A percentile compares a stretch with the other conserved stretches of the same genome.
phyloP scores from a whole-genome alignment of 2,888 invertebrate genomes.

The Hylaea fasciaria region DNA sequence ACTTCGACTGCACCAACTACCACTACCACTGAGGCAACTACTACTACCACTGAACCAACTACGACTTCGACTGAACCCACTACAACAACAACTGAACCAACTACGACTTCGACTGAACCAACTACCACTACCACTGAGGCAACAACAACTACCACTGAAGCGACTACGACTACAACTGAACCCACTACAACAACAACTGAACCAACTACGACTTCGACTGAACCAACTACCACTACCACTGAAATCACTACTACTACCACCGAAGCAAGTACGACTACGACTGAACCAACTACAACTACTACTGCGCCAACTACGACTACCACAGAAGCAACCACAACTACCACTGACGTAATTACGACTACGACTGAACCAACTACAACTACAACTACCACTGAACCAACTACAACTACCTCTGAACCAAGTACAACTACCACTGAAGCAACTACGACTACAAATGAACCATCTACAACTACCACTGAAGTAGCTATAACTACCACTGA shows the following conservation, averaged over 20 bases:
- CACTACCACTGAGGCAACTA: background rate
- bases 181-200: too few relatives aligned
- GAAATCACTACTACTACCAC: conserved; percentile 8
- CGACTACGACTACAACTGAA: conserved; percentile 13
- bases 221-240: conserved; percentile 7
- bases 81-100: too few relatives aligned
- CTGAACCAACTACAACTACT: background rate
- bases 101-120: too few relatives aligned
- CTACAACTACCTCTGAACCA: background rate
- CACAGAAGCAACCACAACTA: too few relatives aligned
- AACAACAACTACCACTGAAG: conserved; percentile 7
- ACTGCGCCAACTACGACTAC: conserved; percentile 20
- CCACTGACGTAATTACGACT: too few relatives aligned
- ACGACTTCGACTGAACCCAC: conserved; percentile 1
- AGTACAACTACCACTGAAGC: conserved; percentile 14
- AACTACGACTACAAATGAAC: conserved; percentile 13
- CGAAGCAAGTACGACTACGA: too few relatives aligned
- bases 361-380: too few relatives aligned
- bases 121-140: background rate
- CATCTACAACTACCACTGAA: conserved; percentile 10
- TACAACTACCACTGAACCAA: conserved; percentile 1
- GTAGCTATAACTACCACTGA: too few relatives aligned
- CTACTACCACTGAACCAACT: conserved; percentile 15
- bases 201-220: too few relatives aligned
- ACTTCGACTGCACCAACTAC: background rate